Percentiles rank a stretch among this genome's conserved stretches.
These are phyloP conservation scores for Macrocentrus cingulum DNA, from an alignment of 1,140 invertebrate genomes.

Conservation along the genomic window DNA sequence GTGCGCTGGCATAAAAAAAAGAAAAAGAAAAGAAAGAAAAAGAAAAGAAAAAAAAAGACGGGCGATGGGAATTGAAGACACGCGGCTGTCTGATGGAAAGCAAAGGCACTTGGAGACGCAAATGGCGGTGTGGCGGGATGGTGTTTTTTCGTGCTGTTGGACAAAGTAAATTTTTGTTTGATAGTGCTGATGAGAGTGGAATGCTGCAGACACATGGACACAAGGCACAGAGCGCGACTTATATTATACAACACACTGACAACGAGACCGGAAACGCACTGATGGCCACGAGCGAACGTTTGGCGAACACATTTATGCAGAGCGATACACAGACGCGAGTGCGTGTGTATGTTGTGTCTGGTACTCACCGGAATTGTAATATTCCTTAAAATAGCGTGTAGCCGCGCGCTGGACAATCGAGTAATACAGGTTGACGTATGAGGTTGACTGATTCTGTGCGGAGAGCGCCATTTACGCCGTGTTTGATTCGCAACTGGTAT, in stretches of 20 bases:
- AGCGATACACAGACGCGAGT: background rate
- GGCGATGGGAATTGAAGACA: too few species aligned
- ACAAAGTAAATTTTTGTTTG: too few species aligned
- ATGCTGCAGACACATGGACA: background rate
- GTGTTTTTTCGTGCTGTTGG: too few species aligned
- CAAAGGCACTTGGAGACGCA: too few species aligned
- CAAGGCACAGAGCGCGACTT: background rate
- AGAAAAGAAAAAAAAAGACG: too few species aligned
- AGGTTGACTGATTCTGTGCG: slow-evolving; percentile 58
- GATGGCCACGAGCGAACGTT: slow-evolving; percentile 8
- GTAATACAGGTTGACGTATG: slow-evolving; percentile 59
- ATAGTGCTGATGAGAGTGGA: background rate
- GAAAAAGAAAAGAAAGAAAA: too few species aligned
- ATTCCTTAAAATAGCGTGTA: slow-evolving; percentile 60
- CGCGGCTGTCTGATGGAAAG: too few species aligned
- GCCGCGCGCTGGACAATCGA: slow-evolving; percentile 59
- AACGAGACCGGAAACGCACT: slow-evolving; percentile 2
- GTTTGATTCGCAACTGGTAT: slow-evolving; percentile 30
- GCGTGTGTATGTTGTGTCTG: background rate
- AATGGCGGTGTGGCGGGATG: too few species aligned
- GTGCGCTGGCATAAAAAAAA: too few species aligned
- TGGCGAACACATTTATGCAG: background rate
- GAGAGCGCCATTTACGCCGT: slow-evolving; percentile 60
- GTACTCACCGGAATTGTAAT: slow-evolving; percentile 60
- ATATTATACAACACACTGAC: background rate